Evolutionary conservation across 2,113 vertebrate genomes (phyloP), one percentile per base, ranked within the genome.

Genomic region (Noturus placidus): DNA sequence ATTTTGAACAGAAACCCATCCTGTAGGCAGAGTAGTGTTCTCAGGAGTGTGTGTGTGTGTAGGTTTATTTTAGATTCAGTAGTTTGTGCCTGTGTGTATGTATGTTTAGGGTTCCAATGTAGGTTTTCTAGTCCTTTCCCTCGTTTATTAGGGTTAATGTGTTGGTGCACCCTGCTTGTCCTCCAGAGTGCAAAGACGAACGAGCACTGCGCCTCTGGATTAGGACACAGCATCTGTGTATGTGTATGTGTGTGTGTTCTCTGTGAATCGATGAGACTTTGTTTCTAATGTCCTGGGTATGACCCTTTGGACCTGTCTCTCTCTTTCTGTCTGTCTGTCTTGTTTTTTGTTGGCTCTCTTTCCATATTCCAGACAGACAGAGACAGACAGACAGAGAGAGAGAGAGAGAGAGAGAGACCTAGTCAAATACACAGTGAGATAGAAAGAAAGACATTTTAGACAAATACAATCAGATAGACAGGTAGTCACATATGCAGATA

Each of bases 111-210:
- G 59, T 46, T 83, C 3, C 25, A 17, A 10, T 83, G 81, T 83
- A 83, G 81, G 81, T 83, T 83, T 83, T 83, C 57, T 30, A 65
- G 38, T 46, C 38, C 67, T 82, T 83, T 83, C 81, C 81, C 81
- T 50, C 25, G 81, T 67, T 83, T 83, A 83, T 83, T 65, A 83
- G 81, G 81, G 81, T 83, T 83, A 83, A 83, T 83, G 81, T 11
- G 22, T 61, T 83, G 59, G 38, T 83, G 81, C 81, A 83, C 81
- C 81, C 81, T 38, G 35, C 61, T 83, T 42, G 19, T 65, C 81
- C 81, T 83, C 81, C 81, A 46, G 81, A 83, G 81, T 83, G 81
- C 59, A 83, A 83, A 83, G 81, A 83, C 50, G 81, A 83, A 83
- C 6, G 81, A 83, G 81, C 81, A 65, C 81, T 67, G 81, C 25